Conservation (phyloP, 2,888 invertebrate genomes). For the Tricholauxania praeusta region DNA sequence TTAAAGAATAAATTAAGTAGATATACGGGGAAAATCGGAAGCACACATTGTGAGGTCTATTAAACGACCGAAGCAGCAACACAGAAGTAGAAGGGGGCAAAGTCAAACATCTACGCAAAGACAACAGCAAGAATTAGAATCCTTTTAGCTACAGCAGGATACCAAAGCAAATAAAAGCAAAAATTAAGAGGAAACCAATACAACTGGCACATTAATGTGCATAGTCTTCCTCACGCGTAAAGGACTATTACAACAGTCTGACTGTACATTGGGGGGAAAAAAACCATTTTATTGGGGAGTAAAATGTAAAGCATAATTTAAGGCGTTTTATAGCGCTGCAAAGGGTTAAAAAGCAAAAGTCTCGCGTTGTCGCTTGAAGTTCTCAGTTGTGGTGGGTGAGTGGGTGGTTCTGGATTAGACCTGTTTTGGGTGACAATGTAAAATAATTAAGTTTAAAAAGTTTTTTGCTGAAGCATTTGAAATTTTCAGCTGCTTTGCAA, state of each 20-base stretch:
- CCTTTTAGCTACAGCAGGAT: constrained; percentile 18
- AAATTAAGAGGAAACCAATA: not conserved
- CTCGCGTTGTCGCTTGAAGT: constrained; percentile 1
- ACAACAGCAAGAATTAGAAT: constrained; percentile 32
- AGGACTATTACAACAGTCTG: not conserved
- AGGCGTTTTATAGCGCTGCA: not conserved
- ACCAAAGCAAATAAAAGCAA: not conserved
- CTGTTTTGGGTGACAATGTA: constrained; percentile 49
- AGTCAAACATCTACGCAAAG: constrained; percentile 33
- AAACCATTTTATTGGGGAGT: not conserved
- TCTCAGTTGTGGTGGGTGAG: not conserved
- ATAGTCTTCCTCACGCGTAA: not conserved
- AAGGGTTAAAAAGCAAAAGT: constrained; percentile 35
- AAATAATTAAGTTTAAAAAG: constrained; percentile 54
- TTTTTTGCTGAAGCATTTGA: constrained; percentile 36
- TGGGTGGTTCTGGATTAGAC: constrained; percentile 33
- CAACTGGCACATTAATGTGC: not conserved
- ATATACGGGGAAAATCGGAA: not conserved
- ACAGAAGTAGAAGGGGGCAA: constrained; percentile 4
- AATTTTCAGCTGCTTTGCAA: not conserved
- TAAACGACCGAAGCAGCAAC: not conserved
- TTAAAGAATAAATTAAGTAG: constrained; percentile 25
- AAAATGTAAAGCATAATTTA: constrained; percentile 7
- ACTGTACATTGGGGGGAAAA: not conserved
- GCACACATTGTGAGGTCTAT: not conserved